These are phyloP conservation scores for Drosophila willistoni DNA, from an alignment of 1,140 invertebrate genomes.

Conservation along the genomic window DNA sequence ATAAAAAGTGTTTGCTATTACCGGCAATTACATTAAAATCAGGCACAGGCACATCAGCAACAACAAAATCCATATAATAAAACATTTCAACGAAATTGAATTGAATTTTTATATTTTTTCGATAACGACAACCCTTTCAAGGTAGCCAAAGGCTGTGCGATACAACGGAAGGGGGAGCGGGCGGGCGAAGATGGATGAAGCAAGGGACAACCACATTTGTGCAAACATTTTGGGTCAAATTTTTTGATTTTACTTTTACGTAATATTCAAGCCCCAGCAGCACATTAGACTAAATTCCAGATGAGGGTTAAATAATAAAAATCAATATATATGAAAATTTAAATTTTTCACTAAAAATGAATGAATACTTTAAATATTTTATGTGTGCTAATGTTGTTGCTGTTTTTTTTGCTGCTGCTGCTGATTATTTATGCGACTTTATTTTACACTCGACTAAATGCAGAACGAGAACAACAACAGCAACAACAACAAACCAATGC, in stretches of 20 bases:
- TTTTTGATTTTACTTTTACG: slow-evolving; percentile 34
- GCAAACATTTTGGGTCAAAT: slow-evolving; percentile 54
- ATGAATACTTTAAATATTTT: slow-evolving; percentile 45
- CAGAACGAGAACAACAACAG: slow-evolving; percentile 8
- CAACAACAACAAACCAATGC: not conserved
- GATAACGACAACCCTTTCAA: slow-evolving; percentile 60
- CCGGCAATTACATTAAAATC: slow-evolving; percentile 67
- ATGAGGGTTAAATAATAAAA: slow-evolving; percentile 20
- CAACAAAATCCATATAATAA: slow-evolving; percentile 61
- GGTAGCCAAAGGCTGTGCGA: slow-evolving; percentile 25
- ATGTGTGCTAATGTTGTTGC: slow-evolving; percentile 12
- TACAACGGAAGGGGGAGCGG: not conserved
- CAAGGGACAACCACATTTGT: slow-evolving; percentile 27
- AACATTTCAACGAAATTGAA: slow-evolving; percentile 68
- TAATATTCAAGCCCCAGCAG: slow-evolving; percentile 32
- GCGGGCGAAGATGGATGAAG: not conserved
- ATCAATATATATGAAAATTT: slow-evolving; percentile 48
- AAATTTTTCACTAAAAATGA: slow-evolving; percentile 27
- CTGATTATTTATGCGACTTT: slow-evolving; percentile 64
- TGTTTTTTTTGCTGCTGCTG: not conserved
- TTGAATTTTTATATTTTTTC: slow-evolving; percentile 42
- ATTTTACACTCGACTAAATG: slow-evolving; percentile 66
- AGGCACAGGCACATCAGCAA: slow-evolving; percentile 29
- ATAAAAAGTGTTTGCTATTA: slow-evolving; percentile 62
- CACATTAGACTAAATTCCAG: slow-evolving; percentile 28